Evolutionary conservation across 2,113 vertebrate genomes (phyloP), one percentile per base, ranked within the genome.

Genomic region (Lathamus discolor): DNA sequence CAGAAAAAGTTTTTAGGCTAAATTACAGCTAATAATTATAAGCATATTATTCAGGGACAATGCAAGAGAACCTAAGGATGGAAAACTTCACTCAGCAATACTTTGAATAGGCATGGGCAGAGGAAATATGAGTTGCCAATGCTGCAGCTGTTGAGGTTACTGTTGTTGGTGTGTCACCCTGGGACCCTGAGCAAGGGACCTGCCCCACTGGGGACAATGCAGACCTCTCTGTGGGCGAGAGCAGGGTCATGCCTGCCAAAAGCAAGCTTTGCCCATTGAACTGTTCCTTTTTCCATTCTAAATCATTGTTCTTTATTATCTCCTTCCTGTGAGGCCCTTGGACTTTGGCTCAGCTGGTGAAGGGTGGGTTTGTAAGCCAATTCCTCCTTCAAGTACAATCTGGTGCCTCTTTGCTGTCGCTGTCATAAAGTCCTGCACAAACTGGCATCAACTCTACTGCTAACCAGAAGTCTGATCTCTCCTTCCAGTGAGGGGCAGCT

Each of bases 281-380:
- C 37, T 49, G n/a, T 69, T 95, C 66, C 57, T 55, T 95, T 94
- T 92, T 80, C 86, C 74, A 87, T 84, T 83, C 41, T 73, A 28
- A 82, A 31, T 74, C 28, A 81, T 70, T 96, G 64, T 77, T 76
- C 2, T 0, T 70, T 92, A 76, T 33, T 96, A 88, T 95, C 73
- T 89, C 64, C 80, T 93, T 95, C 94, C 95, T 96, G 70, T 74
- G 63, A 75, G 70, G 67, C 25, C 57, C 11, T 23, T 86, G 72
- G 57, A 87, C 27, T 64, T 83, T 48, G n/a, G 57, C 69, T 89
- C 17, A 48, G 52, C 39, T 76, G 89, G 39, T 1, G 1, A 64
- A 87, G 52, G 29, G 44, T 81, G 46, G 23, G 3, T 86, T 86
- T 83, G 14, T 29, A 16, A 54, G n/a, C 12, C 3, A 7, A 6